phyloP scores from a whole-genome alignment of 64 coral and sea anemone species.

The Orbicella faveolata region DNA sequence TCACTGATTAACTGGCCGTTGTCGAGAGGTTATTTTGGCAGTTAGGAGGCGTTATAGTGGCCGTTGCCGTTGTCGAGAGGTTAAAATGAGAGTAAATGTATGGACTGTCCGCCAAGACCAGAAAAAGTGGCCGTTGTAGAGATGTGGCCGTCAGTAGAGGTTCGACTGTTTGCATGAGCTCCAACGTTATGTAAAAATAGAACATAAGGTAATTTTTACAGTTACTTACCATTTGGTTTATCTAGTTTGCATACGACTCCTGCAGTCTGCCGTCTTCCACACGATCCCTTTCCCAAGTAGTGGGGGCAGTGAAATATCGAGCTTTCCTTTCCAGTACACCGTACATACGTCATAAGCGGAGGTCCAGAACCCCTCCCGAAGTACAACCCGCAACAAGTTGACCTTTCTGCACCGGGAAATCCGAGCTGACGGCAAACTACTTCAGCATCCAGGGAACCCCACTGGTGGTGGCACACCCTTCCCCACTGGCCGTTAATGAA shows the following conservation, averaged over 20 bases:
- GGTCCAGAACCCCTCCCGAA: constrained; percentile 10
- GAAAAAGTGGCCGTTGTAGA: no score
- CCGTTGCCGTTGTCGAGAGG: no score
- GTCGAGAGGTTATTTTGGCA: no score
- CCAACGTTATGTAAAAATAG: no score
- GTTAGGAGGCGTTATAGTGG: no score
- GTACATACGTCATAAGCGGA: not conserved
- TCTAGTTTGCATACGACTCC: constrained; percentile 35
- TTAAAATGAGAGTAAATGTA: no score
- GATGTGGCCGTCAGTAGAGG: no score
- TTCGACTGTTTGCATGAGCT: no score
- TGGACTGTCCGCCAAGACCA: no score
- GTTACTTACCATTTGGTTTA: constrained; percentile 1
- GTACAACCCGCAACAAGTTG: constrained; percentile 28
- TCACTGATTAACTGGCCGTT: no score
- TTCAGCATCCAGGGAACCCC: not conserved
- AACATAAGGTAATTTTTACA: not conserved
- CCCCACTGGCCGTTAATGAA: constrained; percentile 16
- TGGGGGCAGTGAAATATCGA: constrained; percentile 28
- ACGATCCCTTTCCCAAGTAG: not conserved
- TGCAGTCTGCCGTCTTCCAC: not conserved
- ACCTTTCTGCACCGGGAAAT: not conserved
- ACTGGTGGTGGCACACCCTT: not conserved
- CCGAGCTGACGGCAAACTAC: constrained; percentile 29
- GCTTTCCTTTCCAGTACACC: constrained; percentile 8